Conservation (phyloP, 2,888 invertebrate species). For the Autographa pulchrina region DNA sequence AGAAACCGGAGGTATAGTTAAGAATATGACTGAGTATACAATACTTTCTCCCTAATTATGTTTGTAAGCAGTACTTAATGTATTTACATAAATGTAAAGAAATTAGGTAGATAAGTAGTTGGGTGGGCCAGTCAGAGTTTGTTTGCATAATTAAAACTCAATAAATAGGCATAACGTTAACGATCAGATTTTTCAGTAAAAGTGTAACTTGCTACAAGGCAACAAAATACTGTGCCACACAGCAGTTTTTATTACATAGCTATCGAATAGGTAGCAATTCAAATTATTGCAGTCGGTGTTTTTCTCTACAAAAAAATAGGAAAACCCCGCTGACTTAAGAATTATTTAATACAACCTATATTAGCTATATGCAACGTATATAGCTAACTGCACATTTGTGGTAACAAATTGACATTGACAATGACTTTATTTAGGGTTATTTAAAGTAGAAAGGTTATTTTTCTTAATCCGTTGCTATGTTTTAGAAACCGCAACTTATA, state of each 20-base stretch:
- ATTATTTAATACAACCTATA: background rate
- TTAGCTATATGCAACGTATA: too few species aligned
- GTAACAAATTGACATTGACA: background rate
- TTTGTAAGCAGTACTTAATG: background rate
- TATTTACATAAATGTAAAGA: slow-evolving; percentile 4
- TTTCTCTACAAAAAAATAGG: background rate
- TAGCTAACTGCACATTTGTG: background rate
- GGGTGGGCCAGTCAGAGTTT: background rate
- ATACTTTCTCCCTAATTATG: slow-evolving; percentile 1
- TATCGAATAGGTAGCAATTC: background rate
- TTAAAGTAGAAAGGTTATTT: too few species aligned
- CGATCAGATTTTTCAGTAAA: background rate
- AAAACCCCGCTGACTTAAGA: background rate
- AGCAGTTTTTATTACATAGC: background rate
- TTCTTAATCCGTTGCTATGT: too few species aligned
- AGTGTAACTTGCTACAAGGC: background rate
- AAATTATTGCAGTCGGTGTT: background rate
- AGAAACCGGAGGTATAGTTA: background rate
- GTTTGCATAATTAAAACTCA: background rate
- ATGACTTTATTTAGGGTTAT: background rate
- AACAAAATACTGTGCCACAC: background rate
- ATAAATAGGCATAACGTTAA: background rate
- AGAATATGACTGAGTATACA: background rate
- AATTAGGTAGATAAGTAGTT: background rate
- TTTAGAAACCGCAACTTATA: too few species aligned